Evolutionary conservation across 2,113 vertebrate genomes (phyloP).

Genomic region (Ondatra zibethicus): DNA sequence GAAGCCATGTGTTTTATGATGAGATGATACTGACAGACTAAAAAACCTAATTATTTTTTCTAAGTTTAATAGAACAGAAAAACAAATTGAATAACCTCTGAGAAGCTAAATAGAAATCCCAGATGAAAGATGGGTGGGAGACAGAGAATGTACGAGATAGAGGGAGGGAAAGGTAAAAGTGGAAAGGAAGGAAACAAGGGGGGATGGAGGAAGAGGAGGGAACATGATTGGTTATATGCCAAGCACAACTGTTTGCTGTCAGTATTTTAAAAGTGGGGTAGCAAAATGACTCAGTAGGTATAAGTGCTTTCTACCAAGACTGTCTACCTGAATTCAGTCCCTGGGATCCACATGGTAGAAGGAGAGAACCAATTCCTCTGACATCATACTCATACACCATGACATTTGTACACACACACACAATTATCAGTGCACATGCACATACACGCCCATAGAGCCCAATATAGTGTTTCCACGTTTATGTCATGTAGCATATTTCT

Average conservation of each 20-base stretch:
- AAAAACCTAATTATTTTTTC: not conserved
- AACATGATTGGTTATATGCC: not conserved
- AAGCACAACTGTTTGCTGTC: not conserved
- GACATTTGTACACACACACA: not conserved
- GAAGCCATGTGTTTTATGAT: not conserved
- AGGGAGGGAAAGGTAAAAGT: not conserved
- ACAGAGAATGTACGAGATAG: fast-evolving
- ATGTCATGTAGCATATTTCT: not conserved
- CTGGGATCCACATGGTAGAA: not conserved
- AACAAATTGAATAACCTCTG: not conserved
- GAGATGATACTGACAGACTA: not conserved
- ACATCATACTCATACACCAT: not conserved
- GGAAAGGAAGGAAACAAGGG: not conserved
- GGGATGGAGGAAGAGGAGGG: not conserved
- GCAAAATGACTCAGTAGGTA: not conserved
- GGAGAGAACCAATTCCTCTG: not conserved
- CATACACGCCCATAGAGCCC: not conserved
- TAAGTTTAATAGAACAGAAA: not conserved
- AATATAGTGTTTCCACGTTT: not conserved
- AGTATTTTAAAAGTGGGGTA: not conserved
- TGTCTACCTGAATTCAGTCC: not conserved
- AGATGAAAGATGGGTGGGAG: not conserved
- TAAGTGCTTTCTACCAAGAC: not conserved
- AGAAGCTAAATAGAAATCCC: not conserved
- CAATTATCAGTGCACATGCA: not conserved